Conservation (phyloP, 2,113 vertebrate genomes). For the Vombatus ursinus region DNA sequence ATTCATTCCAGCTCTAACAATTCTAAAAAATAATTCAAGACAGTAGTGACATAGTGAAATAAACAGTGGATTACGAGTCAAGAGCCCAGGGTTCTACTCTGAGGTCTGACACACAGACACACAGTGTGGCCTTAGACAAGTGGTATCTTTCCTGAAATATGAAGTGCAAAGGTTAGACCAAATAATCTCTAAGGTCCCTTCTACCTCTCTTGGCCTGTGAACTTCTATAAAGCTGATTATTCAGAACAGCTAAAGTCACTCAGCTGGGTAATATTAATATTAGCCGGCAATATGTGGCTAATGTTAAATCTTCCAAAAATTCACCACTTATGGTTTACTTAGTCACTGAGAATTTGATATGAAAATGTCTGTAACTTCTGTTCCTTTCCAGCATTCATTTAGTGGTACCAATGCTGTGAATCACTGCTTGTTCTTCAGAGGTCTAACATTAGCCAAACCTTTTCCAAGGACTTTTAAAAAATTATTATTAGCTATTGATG, state of each 20-base stretch:
- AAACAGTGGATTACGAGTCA: not conserved
- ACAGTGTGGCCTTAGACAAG: not conserved
- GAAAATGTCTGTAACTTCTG: constrained; percentile 22
- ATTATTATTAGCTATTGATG: constrained; percentile 70
- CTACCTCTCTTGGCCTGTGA: not conserved
- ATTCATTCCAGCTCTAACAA: not conserved
- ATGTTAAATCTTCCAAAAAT: not conserved
- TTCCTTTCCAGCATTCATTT: constrained; percentile 23
- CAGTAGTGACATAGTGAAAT: not conserved
- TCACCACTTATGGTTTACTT: not conserved
- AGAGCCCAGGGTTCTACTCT: not conserved
- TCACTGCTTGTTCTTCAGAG: constrained; percentile 60
- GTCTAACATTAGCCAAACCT: constrained; percentile 60
- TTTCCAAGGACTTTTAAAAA: constrained; percentile 62
- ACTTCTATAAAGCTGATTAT: not conserved
- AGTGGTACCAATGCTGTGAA: constrained; percentile 41
- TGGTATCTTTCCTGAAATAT: not conserved
- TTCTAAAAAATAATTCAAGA: not conserved
- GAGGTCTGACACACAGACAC: not conserved
- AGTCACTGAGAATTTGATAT: not conserved
- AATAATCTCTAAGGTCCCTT: not conserved
- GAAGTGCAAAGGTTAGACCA: not conserved
- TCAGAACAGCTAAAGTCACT: not conserved
- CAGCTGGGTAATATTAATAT: not conserved
- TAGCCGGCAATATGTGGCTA: constrained; percentile 24